Base-by-base conservation (phyloP, 2,113 vertebrate genomes). In the Uropsilus gracilis region DNA sequence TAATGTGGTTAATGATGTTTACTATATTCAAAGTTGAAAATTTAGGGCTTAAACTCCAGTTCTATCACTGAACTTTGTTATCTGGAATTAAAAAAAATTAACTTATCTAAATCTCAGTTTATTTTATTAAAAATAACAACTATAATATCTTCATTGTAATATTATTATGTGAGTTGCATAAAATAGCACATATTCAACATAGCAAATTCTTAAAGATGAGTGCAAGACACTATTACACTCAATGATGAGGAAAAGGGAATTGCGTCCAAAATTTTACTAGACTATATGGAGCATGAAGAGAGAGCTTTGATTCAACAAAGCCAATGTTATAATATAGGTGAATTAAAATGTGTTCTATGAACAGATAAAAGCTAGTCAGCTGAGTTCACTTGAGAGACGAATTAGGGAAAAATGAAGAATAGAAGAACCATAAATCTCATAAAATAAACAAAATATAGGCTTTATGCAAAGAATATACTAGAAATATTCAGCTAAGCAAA, bases 291-390 rank as follows among this genome's bases (percentile, higher is more conserved):
- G 71, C 48, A 83, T 34, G 24, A 77, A 78, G 28, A 55, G 3
- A 77, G 26, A 78, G 69, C 8, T 64, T 42, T 55, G 76, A 76
- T 68, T 90, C 39, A 90, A 22, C 8, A 88, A 20, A 37, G 8
- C 44, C 82, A 96, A 86, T 78, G 37, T 2, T 44, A 6, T 53
- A 57, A 82, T 17, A 46, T 26, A 73, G 12, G 5, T 59, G 46
- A 92, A 82, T 84, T 76, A 17, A 77, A 89, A 91, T 78, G 48
- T 20, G 11, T 53, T 86, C 87, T 72, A 84, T 53, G 30, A 87
- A 85, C 9, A 94, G 78, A 83, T 66, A 55, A 61, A 77, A 69
- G 4, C n/a, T n/a, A n/a, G n/a, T n/a, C n/a, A n/a, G n/a, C n/a
- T n/a, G n/a, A n/a, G n/a, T n/a, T n/a, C n/a, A n/a, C n/a, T 75